A percentile compares a stretch with the other conserved stretches of the same genome.
Conservation (phyloP, 2,113 vertebrate species). For the Ceyx melanurus region DNA sequence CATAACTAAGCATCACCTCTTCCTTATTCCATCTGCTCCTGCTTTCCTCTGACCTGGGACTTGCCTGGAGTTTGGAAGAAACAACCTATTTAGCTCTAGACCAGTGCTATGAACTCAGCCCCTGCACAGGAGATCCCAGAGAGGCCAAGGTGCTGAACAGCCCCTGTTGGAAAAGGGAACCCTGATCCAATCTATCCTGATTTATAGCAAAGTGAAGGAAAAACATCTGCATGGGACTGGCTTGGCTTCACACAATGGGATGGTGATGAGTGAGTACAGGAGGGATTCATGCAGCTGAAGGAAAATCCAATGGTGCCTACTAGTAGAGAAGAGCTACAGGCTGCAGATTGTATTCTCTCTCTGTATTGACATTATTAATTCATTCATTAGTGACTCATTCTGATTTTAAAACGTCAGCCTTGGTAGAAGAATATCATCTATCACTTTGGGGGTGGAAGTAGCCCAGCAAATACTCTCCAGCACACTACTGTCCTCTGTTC, state of each 20-base stretch:
- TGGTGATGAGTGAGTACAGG: slow-evolving; percentile 8
- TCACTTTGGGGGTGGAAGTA: slow-evolving; percentile 4
- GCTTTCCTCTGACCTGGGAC: background rate
- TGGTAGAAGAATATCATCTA: background rate
- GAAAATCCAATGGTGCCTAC: background rate
- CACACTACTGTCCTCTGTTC: background rate
- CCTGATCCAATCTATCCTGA: background rate
- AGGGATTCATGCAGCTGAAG: background rate
- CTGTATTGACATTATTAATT: slow-evolving; percentile 28
- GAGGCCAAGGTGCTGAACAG: background rate
- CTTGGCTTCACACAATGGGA: slow-evolving; percentile 3
- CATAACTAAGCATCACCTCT: background rate
- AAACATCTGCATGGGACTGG: background rate
- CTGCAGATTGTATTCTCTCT: slow-evolving; percentile 1
- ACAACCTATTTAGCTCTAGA: background rate
- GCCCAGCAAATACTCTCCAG: slow-evolving; percentile 2
- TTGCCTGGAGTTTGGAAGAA: slow-evolving; percentile 2
- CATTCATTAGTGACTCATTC: slow-evolving; percentile 35
- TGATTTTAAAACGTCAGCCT: slow-evolving; percentile 18
- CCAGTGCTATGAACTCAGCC: accelerated
- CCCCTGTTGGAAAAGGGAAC: background rate
- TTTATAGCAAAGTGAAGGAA: background rate
- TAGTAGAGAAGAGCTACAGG: background rate
- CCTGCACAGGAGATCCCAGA: background rate
- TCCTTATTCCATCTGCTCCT: background rate